Evolutionary conservation across 1,140 invertebrate species (phyloP).

Genomic region (Hermetia illucens): DNA sequence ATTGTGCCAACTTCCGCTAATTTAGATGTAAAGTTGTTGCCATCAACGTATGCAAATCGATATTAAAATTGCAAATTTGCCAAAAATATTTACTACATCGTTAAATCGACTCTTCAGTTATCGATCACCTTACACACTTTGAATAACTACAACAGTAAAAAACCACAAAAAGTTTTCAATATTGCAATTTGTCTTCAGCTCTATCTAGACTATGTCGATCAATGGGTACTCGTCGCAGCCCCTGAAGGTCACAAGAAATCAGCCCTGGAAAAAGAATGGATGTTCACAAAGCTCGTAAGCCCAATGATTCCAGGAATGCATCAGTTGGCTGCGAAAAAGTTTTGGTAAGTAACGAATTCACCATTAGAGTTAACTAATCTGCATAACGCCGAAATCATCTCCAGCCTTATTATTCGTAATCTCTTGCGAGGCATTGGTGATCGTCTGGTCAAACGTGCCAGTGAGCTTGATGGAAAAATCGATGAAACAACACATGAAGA

Average conservation of each 20-base stretch:
- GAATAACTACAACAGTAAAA: no score
- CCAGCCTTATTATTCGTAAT: constrained; percentile 18
- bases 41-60: no score
- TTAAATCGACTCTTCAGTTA: constrained; percentile 8
- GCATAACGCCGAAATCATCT: constrained; percentile 27
- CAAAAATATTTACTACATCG: not conserved
- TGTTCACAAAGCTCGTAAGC: constrained; percentile 53
- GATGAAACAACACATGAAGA: constrained; percentile 15
- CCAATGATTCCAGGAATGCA: constrained; percentile 53
- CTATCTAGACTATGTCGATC: constrained; percentile 59
- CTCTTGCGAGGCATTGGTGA: constrained; percentile 19
- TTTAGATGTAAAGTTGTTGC: no score
- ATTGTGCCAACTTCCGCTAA: no score
- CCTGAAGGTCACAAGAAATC: constrained; percentile 57
- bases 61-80: no score
- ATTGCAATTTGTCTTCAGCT: constrained; percentile 41
- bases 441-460: constrained; percentile 19
- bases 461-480: constrained; percentile 21
- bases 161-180: no score
- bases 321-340: constrained; percentile 47
- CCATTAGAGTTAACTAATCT: constrained; percentile 36
- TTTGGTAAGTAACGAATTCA: constrained; percentile 41
- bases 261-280: constrained; percentile 68
- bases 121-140: no score
- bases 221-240: constrained; percentile 53